Base-by-base conservation (phyloP, 2,888 invertebrate genomes). In the Zaprionus obscuricornis region DNA sequence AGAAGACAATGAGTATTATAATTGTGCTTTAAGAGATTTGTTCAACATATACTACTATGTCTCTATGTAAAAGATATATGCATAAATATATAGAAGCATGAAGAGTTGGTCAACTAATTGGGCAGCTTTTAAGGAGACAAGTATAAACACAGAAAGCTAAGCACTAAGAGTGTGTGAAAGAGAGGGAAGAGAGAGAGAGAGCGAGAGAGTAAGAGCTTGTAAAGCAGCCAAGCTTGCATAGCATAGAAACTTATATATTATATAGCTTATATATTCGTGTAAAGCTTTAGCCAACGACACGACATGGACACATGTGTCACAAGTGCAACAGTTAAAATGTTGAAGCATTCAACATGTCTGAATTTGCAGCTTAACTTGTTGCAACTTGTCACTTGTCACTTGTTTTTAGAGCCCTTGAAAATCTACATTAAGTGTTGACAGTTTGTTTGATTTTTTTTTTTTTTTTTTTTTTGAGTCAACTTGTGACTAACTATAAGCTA, bases 271-370 rank as follows among this genome's bases (percentile, higher is more conserved):
- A 67, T 43, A 34, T 54, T 47, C 49, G 33, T 66, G 40, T 33
- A 37, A 20, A 45, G 51, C 51, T 18, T 66, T 55, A 66, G 49
- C 39, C 3, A 49, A 14, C 43, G 64, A 40, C 55, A 45, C 13
- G 33, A 26, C 50, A 33, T 50, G n/a, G 37, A 39, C 17, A 39
- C 46, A 67, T 62, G n/a, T n/a, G 69, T 66, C 56, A 62, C 33
- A 65, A 66, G 57, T 75, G 75, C 59, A 75, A 51, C 63, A 56
- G 62, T 58, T 66, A 59, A 59, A 75, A 50, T 58, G 58, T 56
- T 60, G 79, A 42, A n/a, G 57, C 70, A 75, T 78, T 72, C 75
- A 77, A 74, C 82, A 77, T 66, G 74, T 76, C 71, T n/a, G n/a
- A 62, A 37, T n/a, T 43, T 51, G 57, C 42, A 62, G 72, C 78